Base-by-base conservation (phyloP, 2,888 invertebrate species). In the Disparrhopalites patrizii region DNA sequence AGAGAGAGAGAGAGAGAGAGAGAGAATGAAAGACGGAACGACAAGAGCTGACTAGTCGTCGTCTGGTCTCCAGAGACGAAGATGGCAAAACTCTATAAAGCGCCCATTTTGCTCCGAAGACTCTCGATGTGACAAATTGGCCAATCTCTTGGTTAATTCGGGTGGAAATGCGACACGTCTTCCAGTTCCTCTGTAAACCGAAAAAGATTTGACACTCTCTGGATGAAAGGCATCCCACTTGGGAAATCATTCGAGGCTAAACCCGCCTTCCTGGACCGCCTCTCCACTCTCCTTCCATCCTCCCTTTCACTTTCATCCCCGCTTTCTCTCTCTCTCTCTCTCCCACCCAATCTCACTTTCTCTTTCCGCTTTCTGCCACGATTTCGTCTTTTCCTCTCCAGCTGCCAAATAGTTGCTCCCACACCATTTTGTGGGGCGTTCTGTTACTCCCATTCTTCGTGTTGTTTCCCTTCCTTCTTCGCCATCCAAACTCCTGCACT, bases 141-240 rank as follows among this genome's bases (percentile, higher is more conserved):
- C 65, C 74, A 74, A 74, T 74, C 71, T 72, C 70, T 72, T 72
- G 72, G 72, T 72, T 75, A 75, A 75, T 75, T 73, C 75, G 73
- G 69, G 73, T 73, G 73, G 73, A 75, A 75, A 74, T 73, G 68
- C 73, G 72, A 73, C 74, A 74, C 73, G 72, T 73, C 66, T 68
- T 69, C 67, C 68, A 66, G 47, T 65, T 70, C 69, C 69, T 69
- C 67, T 68, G 47, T 64, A 68, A 70, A 69, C 70, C 70, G 61
- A 70, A 71, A 72, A 70, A 71, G 70, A 70, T 70, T 71, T 74
- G 71, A 73, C 74, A 72, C 73, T 74, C 71, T 68, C 69, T 64
- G 54, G 68, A 68, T 73, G 70, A 69, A 70, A 69, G 68, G 68
- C 68, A 69, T 67, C 65, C 71, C 72, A 72, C 73, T 69, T 68